phyloP scores from a whole-genome alignment of 1,140 invertebrate species.

The Laodelphax striatellus region DNA sequence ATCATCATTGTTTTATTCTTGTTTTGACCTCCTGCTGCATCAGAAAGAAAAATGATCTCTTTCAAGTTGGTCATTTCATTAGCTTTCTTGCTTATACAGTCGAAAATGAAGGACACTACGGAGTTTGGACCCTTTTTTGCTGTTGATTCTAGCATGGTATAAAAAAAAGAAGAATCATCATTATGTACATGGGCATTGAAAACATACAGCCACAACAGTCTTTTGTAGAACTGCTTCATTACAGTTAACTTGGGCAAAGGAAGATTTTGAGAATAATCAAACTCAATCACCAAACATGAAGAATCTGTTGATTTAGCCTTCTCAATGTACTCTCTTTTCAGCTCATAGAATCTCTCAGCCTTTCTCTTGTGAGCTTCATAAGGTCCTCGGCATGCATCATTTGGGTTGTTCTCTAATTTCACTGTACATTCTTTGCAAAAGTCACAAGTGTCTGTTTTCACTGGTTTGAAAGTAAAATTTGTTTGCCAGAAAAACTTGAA shows the following conservation, averaged over 20 bases:
- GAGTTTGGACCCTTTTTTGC: neutral
- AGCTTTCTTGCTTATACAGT: too few species aligned
- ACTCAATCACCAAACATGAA: constrained; percentile 11
- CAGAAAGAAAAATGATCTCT: too few species aligned
- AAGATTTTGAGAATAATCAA: constrained; percentile 17
- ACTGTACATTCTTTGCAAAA: constrained; percentile 11
- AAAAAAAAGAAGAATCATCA: constrained; percentile 5
- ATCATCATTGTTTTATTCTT: too few species aligned
- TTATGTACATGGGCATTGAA: constrained; percentile 16
- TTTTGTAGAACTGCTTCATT: constrained; percentile 14
- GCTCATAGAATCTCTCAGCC: neutral
- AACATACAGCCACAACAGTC: constrained; percentile 13
- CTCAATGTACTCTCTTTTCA: neutral
- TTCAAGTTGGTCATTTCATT: too few species aligned
- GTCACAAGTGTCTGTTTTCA: constrained; percentile 12
- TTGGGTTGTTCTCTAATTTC: constrained; percentile 10
- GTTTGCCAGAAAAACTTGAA: constrained; percentile 9
- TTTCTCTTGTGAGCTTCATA: constrained; percentile 5
- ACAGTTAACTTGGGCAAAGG: too few species aligned
- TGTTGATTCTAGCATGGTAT: constrained; percentile 5
- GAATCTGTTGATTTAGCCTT: neutral
- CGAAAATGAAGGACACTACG: too few species aligned
- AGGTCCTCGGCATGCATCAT: constrained; percentile 2
- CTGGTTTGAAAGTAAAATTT: constrained; percentile 6
- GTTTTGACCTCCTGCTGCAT: too few species aligned